Conservation (phyloP, 2,113 vertebrate species). For the Siphamia tubifer region DNA sequence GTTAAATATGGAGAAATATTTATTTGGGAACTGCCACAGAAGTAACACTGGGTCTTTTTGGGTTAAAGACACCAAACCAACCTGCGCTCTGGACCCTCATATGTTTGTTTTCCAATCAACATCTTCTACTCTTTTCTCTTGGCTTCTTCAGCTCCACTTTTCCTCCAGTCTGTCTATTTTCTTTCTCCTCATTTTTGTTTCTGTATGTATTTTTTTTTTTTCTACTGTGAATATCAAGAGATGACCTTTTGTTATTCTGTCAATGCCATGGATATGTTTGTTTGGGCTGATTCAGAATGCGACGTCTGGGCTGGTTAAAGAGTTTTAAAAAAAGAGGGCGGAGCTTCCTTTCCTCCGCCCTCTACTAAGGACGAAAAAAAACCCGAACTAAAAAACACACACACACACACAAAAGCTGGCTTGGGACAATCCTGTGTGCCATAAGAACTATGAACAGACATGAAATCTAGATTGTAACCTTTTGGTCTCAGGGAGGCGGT, state of each 20-base stretch:
- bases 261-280: slow-evolving; percentile 58
- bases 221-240: slow-evolving; percentile 78
- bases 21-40: no score
- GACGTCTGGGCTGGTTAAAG: slow-evolving; percentile 41
- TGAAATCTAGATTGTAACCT: slow-evolving; percentile 72
- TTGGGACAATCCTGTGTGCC: slow-evolving; percentile 82
- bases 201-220: slow-evolving; percentile 53
- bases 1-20: no score
- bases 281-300: slow-evolving; percentile 46
- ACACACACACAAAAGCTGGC: slow-evolving; percentile 43
- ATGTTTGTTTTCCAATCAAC: not conserved
- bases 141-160: slow-evolving; percentile 26
- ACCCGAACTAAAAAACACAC: no score
- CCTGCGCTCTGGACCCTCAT: slow-evolving; percentile 7
- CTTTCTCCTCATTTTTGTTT: slow-evolving; percentile 34
- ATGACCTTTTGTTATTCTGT: slow-evolving; percentile 66
- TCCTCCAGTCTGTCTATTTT: slow-evolving; percentile 47
- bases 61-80: no score
- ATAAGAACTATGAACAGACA: slow-evolving; percentile 69
- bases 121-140: not conserved
- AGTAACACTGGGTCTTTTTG: no score
- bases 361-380: slow-evolving; percentile 44
- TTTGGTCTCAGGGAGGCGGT: slow-evolving; percentile 77
- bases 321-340: slow-evolving; percentile 42
- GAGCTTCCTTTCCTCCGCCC: not conserved